A percentile compares a stretch with the other conserved stretches of the same genome.
Conservation (phyloP, 2,113 vertebrate species). For the Tachycineta bicolor region DNA sequence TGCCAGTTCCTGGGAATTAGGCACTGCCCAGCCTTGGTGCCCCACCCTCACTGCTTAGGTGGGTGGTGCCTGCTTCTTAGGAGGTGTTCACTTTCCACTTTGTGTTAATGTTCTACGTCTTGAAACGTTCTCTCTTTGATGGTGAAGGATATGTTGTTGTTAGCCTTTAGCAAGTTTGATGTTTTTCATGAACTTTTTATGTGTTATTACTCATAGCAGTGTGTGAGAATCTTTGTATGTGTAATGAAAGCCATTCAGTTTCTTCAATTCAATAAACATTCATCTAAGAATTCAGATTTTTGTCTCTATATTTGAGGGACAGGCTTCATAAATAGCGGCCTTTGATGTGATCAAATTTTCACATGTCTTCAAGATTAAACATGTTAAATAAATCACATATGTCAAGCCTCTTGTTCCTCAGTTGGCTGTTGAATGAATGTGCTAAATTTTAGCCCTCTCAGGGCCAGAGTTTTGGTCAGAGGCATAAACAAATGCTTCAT, state of each 20-base stretch:
- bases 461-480: neutral
- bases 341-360: neutral
- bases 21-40: neutral
- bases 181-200: neutral
- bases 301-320: neutral
- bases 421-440: neutral
- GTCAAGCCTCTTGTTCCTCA: neutral
- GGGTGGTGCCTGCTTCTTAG: neutral
- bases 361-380: neutral
- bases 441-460: neutral
- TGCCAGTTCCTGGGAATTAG: neutral
- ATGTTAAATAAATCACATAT: neutral
- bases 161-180: neutral
- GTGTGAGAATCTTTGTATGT: neutral
- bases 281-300: neutral
- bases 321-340: neutral
- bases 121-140: neutral
- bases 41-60: neutral
- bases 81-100: neutral
- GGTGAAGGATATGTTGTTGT: neutral
- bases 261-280: neutral
- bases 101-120: neutral
- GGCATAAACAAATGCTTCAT: neutral
- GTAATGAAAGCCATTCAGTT: neutral
- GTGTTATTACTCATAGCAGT: neutral